Base-by-base conservation (phyloP, 2,113 vertebrate species). In the Gymnarchus niloticus region DNA sequence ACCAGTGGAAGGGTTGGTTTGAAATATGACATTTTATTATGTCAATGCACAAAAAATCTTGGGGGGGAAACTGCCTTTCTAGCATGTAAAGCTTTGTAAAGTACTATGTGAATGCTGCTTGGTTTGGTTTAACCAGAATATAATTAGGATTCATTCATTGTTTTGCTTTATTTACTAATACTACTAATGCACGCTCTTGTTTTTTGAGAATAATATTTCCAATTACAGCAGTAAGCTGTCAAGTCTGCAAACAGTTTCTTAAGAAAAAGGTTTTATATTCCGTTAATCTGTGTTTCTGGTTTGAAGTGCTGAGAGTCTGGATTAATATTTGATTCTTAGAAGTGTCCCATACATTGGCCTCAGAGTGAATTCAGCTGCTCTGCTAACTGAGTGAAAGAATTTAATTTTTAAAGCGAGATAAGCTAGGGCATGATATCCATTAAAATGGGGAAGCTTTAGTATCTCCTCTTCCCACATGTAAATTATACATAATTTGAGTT, bases 1-100 rank as follows among this genome's bases (percentile, higher is more conserved):
- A 91, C 92, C 93, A 93, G 87, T 94, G 94, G 94, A 95, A 93
- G 92, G 90, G 94, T 93, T 89, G 25, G 88, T 89, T 86, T 17
- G 83, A 77, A 51, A 69, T 78, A 65, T 87, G 81, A 56, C 81
- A 87, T 84, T 51, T 59, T 88, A 85, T 65, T 86, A 69, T 85
- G 37, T 69, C 83, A 37, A 76, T 88, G 41, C 21, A 54, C 82
- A 88, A 84, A 83, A 69, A 56, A 82, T 87, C 49, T 84, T 85
- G 78, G 82, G n/a, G 61, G 37, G 84, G 59, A 57, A 84, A 57
- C 59, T n/a, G 73, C 89, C 89, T 84, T 89, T 87, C 87, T 83
- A 93, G 94, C 94, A 95, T 95, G 95, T 84, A 49, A 80, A 84
- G 92, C 87, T 93, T 94, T 89, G 89, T 91, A 23, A 77, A 57